phyloP scores from a whole-genome alignment of 2,113 vertebrate genomes.

The Sebastes fasciatus region DNA sequence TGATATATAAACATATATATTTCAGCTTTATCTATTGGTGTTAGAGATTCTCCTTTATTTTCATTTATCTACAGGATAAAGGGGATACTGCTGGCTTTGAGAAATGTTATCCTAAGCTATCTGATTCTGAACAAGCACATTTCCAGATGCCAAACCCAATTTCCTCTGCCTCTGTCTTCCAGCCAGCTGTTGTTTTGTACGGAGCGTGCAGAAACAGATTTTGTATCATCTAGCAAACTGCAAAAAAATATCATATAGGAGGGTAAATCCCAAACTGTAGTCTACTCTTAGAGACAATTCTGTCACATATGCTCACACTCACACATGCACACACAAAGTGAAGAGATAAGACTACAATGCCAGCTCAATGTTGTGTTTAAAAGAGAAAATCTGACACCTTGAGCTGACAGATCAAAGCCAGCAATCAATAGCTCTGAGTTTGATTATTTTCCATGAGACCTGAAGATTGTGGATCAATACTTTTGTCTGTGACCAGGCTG shows the following conservation, averaged over 20 bases:
- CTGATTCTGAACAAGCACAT: slow-evolving; percentile 50
- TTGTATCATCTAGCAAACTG: slow-evolving; percentile 28
- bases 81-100: slow-evolving; percentile 26
- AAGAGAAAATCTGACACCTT: slow-evolving; percentile 47
- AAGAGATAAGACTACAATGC: slow-evolving; percentile 27
- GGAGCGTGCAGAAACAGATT: slow-evolving; percentile 36
- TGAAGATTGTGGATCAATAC: slow-evolving; percentile 45
- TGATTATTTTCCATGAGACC: slow-evolving; percentile 63
- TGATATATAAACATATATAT: slow-evolving; percentile 10
- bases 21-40: neutral
- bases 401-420: slow-evolving; percentile 59
- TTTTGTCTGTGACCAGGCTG: slow-evolving; percentile 51
- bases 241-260: slow-evolving; percentile 25
- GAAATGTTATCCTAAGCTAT: slow-evolving; percentile 34
- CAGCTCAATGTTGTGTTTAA: slow-evolving; percentile 41
- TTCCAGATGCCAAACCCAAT: slow-evolving; percentile 56
- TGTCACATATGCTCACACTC: neutral
- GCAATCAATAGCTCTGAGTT: slow-evolving; percentile 60
- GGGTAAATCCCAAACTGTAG: slow-evolving; percentile 28
- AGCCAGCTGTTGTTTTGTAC: slow-evolving; percentile 52
- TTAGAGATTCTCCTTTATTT: slow-evolving; percentile 17
- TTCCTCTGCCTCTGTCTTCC: slow-evolving; percentile 33
- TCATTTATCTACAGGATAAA: slow-evolving; percentile 22
- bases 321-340: neutral
- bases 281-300: slow-evolving; percentile 6